Conservation (phyloP, 2,888 invertebrate genomes). For the Galerucella nymphaeae region DNA sequence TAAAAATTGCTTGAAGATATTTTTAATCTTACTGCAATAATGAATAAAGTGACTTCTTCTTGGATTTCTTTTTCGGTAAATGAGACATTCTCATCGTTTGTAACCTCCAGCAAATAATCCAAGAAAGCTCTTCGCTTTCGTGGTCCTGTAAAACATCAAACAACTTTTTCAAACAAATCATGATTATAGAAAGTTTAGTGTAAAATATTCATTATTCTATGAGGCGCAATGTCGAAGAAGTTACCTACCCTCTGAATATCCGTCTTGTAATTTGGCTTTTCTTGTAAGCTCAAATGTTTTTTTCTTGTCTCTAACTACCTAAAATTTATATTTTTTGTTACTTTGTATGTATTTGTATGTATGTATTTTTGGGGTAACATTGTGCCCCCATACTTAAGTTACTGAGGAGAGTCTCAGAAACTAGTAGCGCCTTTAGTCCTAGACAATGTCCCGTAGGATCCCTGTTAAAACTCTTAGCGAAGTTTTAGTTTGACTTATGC, state of each 20-base stretch:
- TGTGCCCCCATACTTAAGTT: no score
- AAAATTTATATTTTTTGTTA: conserved; percentile 20
- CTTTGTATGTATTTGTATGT: no score
- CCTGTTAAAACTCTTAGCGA: no score
- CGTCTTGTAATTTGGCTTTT: background rate
- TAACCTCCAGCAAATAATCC: conserved; percentile 67
- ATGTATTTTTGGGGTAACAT: no score
- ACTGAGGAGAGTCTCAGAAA: no score
- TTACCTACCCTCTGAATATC: conserved; percentile 48
- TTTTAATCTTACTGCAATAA: conserved; percentile 66
- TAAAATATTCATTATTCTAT: no score
- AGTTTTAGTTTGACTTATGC: no score
- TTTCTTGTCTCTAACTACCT: conserved; percentile 47
- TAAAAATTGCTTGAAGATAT: background rate
- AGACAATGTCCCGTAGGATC: no score
- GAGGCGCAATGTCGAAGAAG: no score
- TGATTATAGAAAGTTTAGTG: no score
- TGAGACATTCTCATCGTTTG: conserved; percentile 62
- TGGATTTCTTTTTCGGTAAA: conserved; percentile 68
- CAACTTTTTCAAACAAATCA: no score
- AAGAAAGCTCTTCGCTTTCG: conserved; percentile 65
- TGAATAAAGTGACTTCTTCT: conserved; percentile 70
- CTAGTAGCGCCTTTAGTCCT: no score
- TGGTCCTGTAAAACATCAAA: conserved; percentile 39
- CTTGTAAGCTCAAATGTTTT: conserved; percentile 35